A percentile compares a stretch with the other conserved stretches of the same genome.
Conservation (phyloP, 2,797 vertebrate species). For the Saxicola maurus region DNA sequence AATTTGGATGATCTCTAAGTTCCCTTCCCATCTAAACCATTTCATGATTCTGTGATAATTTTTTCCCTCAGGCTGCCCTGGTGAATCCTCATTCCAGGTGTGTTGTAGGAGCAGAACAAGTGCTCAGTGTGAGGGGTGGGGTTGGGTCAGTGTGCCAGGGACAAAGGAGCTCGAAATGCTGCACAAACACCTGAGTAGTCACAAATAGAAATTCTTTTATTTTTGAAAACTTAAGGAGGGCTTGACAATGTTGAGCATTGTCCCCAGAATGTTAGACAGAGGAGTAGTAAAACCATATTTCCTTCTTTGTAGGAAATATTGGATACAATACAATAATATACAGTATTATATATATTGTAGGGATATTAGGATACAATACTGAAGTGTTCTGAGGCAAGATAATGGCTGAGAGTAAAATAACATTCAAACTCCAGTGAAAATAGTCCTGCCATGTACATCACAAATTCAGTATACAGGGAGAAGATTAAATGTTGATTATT, state of each 20-base stretch:
- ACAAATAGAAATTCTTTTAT: not conserved
- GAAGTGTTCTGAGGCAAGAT: not conserved
- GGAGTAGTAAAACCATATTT: not conserved
- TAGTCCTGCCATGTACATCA: not conserved
- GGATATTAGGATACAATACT: not conserved
- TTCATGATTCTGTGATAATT: not conserved
- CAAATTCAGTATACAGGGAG: not conserved
- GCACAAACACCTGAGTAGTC: not conserved
- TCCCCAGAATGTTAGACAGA: not conserved
- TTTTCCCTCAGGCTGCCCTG: not conserved
- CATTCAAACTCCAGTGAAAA: not conserved
- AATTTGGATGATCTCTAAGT: not conserved
- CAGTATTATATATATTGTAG: too few relatives aligned
- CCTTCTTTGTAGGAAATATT: not conserved
- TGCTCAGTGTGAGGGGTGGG: not conserved
- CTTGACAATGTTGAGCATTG: not conserved
- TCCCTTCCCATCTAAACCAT: not conserved
- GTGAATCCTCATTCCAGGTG: not conserved
- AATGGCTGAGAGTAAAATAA: not conserved
- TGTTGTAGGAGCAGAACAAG: not conserved
- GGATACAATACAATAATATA: not conserved
- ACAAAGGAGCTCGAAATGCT: not conserved
- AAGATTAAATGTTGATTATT: not conserved
- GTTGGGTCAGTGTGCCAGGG: accelerated
- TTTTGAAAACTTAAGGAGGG: not conserved